Evolutionary conservation across 2,797 vertebrate species (phyloP), one percentile per base, ranked within the genome.

Genomic region (Anguilla obscura): DNA sequence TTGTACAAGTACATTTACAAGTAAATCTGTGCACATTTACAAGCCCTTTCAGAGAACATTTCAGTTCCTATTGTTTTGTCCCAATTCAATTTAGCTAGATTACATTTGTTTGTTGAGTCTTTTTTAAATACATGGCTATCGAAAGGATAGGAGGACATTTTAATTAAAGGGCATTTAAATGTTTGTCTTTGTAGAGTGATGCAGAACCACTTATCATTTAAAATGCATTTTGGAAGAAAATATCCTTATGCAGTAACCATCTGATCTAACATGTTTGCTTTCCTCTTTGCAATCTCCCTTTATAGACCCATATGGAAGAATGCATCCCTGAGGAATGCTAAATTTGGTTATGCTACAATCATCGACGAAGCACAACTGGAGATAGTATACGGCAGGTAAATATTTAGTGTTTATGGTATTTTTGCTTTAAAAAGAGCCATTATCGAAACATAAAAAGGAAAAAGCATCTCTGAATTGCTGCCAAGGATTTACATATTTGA

Each of bases 141-240:
- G 95, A 96, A 95, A 92, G 91, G 89, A 91, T 91, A 92, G 95
- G 95, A 95, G 95, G 95, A 95, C 96, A 96, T 92, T 90, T 94
- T 96, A 95, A 96, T 97, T 96, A 96, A 96, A 96, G 93, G 95
- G 94, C 94, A 93, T 96, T 96, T 96, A 96, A 95, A 96, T 95
- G 95, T 95, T 96, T 95, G 93, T 95, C 94, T 40, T 93, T 40
- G 87, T 90, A 90, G 93, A 94, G 94, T 94, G 95, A 96, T 95
- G 94, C 92, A 93, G 94, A 95, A 93, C 94, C 95, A 95, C 92
- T 91, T 91, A 91, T 94, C 95, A 95, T 96, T 96, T 96, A 96
- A 96, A 96, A 94, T 63, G 94, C 93, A 94, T 93, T 96, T 96
- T 94, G 94, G 88, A 94, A 93, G 93, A 94, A 94, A 95, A 95